Percentiles rank a stretch among this genome's conserved stretches.
Evolutionary conservation across 1,140 invertebrate species (phyloP).

Genomic region (Drosophila sp.): DNA sequence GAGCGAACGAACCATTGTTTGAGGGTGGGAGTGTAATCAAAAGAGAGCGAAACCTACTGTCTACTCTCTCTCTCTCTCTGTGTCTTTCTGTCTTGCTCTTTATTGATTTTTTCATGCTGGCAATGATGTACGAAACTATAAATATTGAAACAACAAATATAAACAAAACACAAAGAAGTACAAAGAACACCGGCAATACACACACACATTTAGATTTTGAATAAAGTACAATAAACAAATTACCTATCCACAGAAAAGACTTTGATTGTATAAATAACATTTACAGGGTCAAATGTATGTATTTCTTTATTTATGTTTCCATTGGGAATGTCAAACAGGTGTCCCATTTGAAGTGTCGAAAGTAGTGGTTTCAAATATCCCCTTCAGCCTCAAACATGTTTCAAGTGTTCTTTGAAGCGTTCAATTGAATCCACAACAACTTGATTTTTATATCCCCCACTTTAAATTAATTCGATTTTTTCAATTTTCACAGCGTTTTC

Average conservation of each 20-base stretch:
- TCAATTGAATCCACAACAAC: slow-evolving; percentile 17
- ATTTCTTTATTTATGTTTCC: not conserved
- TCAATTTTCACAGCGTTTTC: slow-evolving; percentile 16
- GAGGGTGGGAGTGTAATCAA: slow-evolving; percentile 13
- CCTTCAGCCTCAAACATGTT: slow-evolving; percentile 21
- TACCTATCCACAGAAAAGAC: not conserved
- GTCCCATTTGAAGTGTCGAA: slow-evolving; percentile 13
- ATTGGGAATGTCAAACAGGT: slow-evolving; percentile 45
- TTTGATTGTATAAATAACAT: not conserved
- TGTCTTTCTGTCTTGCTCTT: slow-evolving; percentile 19
- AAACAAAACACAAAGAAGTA: slow-evolving; percentile 36
- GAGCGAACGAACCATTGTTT: not conserved
- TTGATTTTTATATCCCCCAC: slow-evolving; percentile 7
- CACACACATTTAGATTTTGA: not conserved
- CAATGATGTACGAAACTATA: slow-evolving; percentile 37
- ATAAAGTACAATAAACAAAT: not conserved
- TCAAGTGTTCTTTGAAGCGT: slow-evolving; percentile 5
- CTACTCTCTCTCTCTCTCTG: not conserved
- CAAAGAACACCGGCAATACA: slow-evolving; percentile 1
- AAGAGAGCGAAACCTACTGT: slow-evolving; percentile 10
- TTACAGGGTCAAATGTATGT: not conserved
- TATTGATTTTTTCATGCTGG: slow-evolving; percentile 75
- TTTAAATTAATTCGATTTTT: not conserved
- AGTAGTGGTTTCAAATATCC: slow-evolving; percentile 13
- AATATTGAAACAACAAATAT: slow-evolving; percentile 30